Base-by-base conservation (phyloP, 2,113 vertebrate genomes). In the Plecturocebus donacophilus region DNA sequence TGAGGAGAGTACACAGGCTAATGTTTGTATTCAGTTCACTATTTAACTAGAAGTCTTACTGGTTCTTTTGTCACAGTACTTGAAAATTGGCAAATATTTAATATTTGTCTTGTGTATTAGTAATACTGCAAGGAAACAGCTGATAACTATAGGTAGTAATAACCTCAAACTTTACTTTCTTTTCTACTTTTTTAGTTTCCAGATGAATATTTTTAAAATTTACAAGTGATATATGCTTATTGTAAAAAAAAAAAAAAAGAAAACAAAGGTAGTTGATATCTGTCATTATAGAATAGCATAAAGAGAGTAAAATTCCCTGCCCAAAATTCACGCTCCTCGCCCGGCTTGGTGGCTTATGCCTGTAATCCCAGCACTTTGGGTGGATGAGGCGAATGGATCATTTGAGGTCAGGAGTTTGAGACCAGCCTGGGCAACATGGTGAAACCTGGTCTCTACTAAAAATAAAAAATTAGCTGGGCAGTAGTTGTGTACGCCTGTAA, bases 221-320 rank as follows among this genome's bases (percentile, higher is more conserved):
- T 96, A 66, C 0, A 38, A 70, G 20, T 64, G 8, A 66, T 45
- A 16, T 30, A 35, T 94, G 42, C 8, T 88, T n/a, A 91, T 88
- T 87, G 25, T 86, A 58, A 93, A 93, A 89, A 27, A 38, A 58
- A 93, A 93, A 89, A 27, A 38, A 93, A 73, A 56, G 71, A 70
- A 71, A 87, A 45, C 23, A 76, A 40, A 77, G 35, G 30, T 42
- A 47, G 45, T 68, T 88, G 35, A 61, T 13, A 40, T 70, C 5
- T 40, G 9, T 75, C 16, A 79, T 80, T 94, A 38, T 96, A 90
- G 14, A 86, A 11, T 90, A 45, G 13, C 56, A 61, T 88, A 61
- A 77, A 77, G 58, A 70, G 8, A 79, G 23, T 35, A 82, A 87
- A 87, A 76, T 91, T 76, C 56, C 52, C 45, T 81, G 35, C 40